phyloP scores from a whole-genome alignment of 2,113 vertebrate species.

The Agapornis roseicollis region DNA sequence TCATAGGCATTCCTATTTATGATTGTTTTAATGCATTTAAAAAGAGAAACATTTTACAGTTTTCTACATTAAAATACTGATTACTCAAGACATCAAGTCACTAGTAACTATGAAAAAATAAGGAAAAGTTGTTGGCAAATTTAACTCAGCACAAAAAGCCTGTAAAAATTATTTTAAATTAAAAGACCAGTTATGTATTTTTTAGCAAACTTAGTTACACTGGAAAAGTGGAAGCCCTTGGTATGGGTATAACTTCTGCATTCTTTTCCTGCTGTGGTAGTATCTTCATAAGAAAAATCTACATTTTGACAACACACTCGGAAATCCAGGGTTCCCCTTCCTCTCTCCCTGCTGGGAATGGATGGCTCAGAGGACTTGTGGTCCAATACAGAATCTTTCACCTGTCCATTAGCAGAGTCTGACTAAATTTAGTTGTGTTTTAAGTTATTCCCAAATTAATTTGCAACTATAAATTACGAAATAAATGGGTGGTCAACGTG shows the following conservation, averaged over 20 bases:
- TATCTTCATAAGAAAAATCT: neutral
- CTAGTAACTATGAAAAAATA: constrained; percentile 13
- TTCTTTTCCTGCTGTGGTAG: constrained; percentile 6
- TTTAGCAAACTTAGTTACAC: constrained; percentile 48
- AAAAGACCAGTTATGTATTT: constrained; percentile 61
- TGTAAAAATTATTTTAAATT: constrained; percentile 47
- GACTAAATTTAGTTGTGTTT: constrained; percentile 8
- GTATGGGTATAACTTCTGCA: constrained; percentile 10
- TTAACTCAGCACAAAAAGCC: constrained; percentile 33
- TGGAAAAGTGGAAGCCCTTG: constrained; percentile 32
- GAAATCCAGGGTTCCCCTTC: constrained; percentile 9
- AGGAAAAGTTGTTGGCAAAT: neutral
- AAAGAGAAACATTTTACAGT: constrained; percentile 19
- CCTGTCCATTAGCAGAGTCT: constrained; percentile 19
- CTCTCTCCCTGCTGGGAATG: neutral
- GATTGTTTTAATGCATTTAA: constrained; percentile 50
- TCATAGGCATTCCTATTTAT: constrained; percentile 59
- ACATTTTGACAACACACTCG: neutral
- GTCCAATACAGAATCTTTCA: constrained; percentile 59
- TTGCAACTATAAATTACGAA: constrained; percentile 12
- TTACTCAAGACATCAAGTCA: constrained; percentile 1
- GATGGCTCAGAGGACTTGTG: constrained; percentile 67
- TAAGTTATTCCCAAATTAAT: constrained; percentile 1
- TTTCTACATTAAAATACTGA: constrained; percentile 30
- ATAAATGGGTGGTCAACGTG: constrained; percentile 44